Base-by-base conservation (phyloP, 2,113 vertebrate species). In the Athene noctua region DNA sequence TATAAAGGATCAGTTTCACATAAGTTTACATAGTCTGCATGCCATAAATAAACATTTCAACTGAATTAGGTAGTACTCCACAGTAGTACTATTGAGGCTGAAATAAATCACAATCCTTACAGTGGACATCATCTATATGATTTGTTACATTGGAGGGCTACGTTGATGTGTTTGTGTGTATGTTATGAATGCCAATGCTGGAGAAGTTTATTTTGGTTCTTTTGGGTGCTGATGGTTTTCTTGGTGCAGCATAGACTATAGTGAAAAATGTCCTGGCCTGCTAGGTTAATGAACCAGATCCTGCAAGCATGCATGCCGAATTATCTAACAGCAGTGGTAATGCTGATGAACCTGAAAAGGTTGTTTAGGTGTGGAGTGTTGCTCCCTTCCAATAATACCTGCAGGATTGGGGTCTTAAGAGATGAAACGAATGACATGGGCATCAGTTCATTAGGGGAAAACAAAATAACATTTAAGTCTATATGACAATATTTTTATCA, bases 31-130 rank as follows among this genome's bases (percentile, higher is more conserved):
- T 80, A 87, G 79, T 89, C 27, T 96, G 94, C 95, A 97, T 97
- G 94, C 94, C 86, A 46, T 85, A 95, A 95, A 88, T 91, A 91
- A 97, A 74, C 63, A 61, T 91, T 94, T 96, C 25, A 63, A 90
- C 21, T 75, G 87, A 90, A 55, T 51, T 75, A 90, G 96, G 88
- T 65, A 29, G 62, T 62, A 75, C 32, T 90, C 67, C 52, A 73
- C 65, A 78, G 36, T 30, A 73, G 57, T 47, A 47, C 47, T 71
- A 3, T 15, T 73, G 83, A 90, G 93, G 90, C 72, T 92, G 91
- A 88, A 77, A 13, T 59, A 44, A 44, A 62, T 70, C 72, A 9
- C 83, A 57, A 2, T 88, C 80, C 81, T 72, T 59, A 42, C 29
- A 80, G 72, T 30, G 89, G 74, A 21, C 74, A 59, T 86, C 75